phyloP scores from a whole-genome alignment of 1,140 invertebrate species.

The Pachypsylla venusta region DNA sequence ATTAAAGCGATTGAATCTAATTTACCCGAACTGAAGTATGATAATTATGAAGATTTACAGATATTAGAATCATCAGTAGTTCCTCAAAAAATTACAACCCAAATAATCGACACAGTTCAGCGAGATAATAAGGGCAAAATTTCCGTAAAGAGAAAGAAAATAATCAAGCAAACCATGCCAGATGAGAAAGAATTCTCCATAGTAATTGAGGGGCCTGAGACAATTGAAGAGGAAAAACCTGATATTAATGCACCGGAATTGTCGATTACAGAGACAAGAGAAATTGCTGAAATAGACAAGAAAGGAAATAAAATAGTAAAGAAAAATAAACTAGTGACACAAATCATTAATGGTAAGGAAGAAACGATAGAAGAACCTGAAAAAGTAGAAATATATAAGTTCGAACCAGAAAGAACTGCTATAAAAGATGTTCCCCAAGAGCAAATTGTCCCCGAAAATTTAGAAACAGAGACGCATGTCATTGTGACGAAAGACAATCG shows the following conservation, averaged over 20 bases:
- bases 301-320: conserved; percentile 6
- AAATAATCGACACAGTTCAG: neutral
- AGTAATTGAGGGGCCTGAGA: conserved; percentile 10
- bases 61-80: neutral
- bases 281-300: conserved; percentile 6
- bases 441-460: neutral
- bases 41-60: neutral
- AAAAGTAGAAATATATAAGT: conserved; percentile 9
- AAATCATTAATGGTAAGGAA: neutral
- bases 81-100: neutral
- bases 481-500: neutral
- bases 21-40: neutral
- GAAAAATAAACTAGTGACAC: neutral
- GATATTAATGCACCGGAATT: neutral
- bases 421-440: neutral
- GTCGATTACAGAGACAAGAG: neutral
- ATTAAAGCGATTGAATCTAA: neutral
- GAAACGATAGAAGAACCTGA: conserved; percentile 2
- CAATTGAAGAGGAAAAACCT: conserved; percentile 3
- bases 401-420: neutral
- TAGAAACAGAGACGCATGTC: neutral
- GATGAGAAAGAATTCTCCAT: conserved; percentile 7
- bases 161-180: neutral
- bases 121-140: neutral
- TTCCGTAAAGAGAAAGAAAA: neutral